Evolutionary conservation across 2,888 invertebrate genomes (phyloP).

Genomic region (Drosophila kanekoi): DNA sequence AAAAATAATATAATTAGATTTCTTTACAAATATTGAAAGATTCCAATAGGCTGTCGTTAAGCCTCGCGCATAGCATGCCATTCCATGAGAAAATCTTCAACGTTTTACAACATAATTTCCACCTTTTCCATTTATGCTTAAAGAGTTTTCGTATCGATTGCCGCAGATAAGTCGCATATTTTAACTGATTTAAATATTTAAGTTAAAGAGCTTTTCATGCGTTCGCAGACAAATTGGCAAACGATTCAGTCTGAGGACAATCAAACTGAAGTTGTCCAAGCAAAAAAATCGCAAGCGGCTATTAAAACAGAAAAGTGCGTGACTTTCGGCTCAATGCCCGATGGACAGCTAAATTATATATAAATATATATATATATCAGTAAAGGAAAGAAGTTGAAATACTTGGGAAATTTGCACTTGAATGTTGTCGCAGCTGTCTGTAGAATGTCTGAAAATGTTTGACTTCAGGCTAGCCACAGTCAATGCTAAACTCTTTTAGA

Average conservation of each 20-base stretch:
- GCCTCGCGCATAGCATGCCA: too few relatives aligned
- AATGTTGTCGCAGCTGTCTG: slow-evolving; percentile 39
- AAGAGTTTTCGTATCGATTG: background rate
- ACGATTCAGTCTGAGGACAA: slow-evolving; percentile 49
- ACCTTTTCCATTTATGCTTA: slow-evolving; percentile 1
- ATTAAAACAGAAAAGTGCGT: slow-evolving; percentile 48
- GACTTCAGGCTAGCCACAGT: slow-evolving; percentile 24
- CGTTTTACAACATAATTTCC: too few relatives aligned
- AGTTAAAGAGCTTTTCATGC: background rate
- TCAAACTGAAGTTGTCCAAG: slow-evolving; percentile 50
- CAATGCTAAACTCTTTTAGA: background rate
- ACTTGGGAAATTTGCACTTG: slow-evolving; percentile 51
- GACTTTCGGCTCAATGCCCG: slow-evolving; percentile 51
- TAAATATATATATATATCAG: background rate
- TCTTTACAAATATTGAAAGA: too few relatives aligned
- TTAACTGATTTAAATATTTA: background rate
- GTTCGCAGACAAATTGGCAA: slow-evolving; percentile 30
- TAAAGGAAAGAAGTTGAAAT: slow-evolving; percentile 10
- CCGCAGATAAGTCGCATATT: too few relatives aligned
- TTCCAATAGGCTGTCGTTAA: too few relatives aligned
- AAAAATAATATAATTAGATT: too few relatives aligned
- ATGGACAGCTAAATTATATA: slow-evolving; percentile 4
- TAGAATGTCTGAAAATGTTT: slow-evolving; percentile 41
- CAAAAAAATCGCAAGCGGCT: slow-evolving; percentile 36
- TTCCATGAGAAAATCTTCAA: too few relatives aligned